Evolutionary conservation across 2,797 vertebrate species (phyloP).

Genomic region (Takifugu ocellatus): DNA sequence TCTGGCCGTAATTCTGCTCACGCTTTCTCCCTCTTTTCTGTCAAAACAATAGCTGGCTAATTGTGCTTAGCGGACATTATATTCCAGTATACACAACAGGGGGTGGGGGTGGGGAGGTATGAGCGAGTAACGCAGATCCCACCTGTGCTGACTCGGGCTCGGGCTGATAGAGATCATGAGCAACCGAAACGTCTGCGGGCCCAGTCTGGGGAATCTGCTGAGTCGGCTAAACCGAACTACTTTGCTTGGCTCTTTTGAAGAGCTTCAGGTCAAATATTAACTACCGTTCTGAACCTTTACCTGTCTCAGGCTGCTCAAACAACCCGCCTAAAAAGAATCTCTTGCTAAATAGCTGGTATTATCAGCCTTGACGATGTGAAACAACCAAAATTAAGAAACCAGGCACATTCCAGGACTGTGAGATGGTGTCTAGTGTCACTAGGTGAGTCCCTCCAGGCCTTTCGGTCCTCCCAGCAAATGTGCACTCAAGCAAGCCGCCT

Average conservation of each 20-base stretch:
- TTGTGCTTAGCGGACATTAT: constrained; percentile 66
- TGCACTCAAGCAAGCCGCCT: constrained; percentile 37
- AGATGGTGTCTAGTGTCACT: constrained; percentile 64
- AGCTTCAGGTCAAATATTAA: constrained; percentile 49
- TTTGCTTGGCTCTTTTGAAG: constrained; percentile 48
- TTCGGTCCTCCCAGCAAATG: constrained; percentile 25
- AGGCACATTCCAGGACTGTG: constrained; percentile 69
- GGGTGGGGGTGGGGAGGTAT: constrained; percentile 18
- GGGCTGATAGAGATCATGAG: constrained; percentile 57
- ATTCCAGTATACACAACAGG: constrained; percentile 66
- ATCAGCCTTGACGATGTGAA: constrained; percentile 34
- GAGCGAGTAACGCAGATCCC: constrained; percentile 51
- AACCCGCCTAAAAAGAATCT: constrained; percentile 3
- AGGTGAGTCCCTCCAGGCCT: constrained; percentile 59
- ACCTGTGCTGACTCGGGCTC: constrained; percentile 60
- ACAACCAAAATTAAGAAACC: constrained; percentile 24
- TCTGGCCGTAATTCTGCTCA: constrained; percentile 45
- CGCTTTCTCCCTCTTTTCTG: constrained; percentile 36
- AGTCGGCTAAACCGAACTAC: constrained; percentile 62
- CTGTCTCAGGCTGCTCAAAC: constrained; percentile 42
- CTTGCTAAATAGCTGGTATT: constrained; percentile 5
- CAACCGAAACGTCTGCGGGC: constrained; percentile 58
- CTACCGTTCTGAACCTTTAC: constrained; percentile 22
- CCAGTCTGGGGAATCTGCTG: constrained; percentile 66
- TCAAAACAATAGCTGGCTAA: constrained; percentile 69